Evolutionary conservation across 2,888 invertebrate species (phyloP), one percentile per base, ranked within the genome.

Genomic region (Gerosis bhagava): DNA sequence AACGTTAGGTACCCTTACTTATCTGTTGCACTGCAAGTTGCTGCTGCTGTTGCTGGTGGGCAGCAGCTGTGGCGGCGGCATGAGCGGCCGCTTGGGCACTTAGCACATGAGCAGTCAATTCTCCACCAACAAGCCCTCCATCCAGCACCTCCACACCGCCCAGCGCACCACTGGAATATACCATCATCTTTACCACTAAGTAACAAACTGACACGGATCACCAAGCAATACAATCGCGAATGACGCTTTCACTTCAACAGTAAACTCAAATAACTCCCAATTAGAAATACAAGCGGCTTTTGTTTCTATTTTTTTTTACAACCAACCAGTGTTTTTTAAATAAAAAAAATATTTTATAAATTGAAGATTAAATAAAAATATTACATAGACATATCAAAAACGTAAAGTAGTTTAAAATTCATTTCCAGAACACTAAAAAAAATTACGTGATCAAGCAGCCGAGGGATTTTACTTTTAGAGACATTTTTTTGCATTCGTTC

Each of bases 141-240:
- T 78, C 88, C 59, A 88, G 68, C 61, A 88, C 83, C 55, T 86
- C 87, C 63, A 87, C 80, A 51, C 87, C 83, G 77, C 82, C 74
- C 73, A 91, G 88, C 67, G 91, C 90, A 63, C 91, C 91, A 70
- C 92, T 87, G 75, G 87, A 87, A 87, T 86, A 88, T 58, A 88
- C 69, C 47, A 87, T 86, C 86, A 87, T 78, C 64, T 83, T 81
- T 65, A 73, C 71, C 70, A 83, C 70, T 73, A 57, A 49, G 65
- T 56, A 52, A 54, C 53, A 44, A 42, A 58, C 45, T 50, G 50
- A 55, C 53, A 60, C 57, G 50, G 54, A 47, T 45, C 52, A 51
- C 43, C 57, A 41, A 44, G 17, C 51, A 49, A 56, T 49, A 43
- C 45, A 39, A 50, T 46, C 50, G 47, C 42, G 32, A 45, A 47